Evolutionary conservation across 2,113 vertebrate genomes (phyloP), one percentile per base, ranked within the genome.

Genomic region (Apeltes quadracus): DNA sequence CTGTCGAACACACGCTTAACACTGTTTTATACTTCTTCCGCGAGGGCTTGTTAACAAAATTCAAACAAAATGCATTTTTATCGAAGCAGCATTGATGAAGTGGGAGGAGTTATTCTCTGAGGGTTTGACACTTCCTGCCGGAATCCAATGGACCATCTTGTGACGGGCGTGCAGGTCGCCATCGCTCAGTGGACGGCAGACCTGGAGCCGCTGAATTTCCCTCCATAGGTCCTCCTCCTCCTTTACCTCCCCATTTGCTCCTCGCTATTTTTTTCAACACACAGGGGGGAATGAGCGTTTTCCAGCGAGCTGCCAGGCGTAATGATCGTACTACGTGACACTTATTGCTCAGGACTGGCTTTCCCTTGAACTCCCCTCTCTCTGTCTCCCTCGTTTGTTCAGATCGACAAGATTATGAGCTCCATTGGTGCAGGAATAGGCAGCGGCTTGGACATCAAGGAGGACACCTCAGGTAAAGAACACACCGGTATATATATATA

Each of bases 401-500:
- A 98, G 97, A 98, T 98, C 78, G 97, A 98, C 94, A 98, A 98
- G 93, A 98, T 98, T 80, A 98, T 98, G 96, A 98, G 92, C 91
- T 98, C 96, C 34, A 96, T 98, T 81, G 97, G 96, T 75, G 97
- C 94, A 66, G 97, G 97, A 86, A 98, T 98, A 81, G 92, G 93
- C 72, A 96, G 93, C 32, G 96, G 94, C 73, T 84, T 97, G 87
- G 91, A 95, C 58, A 95, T 95, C 80, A 94, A 93, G 29, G 91
- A 94, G 68, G 87, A 93, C 2, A 5, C n/a, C 62, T 79, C 91
- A 95, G 95, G 96, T 98, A 94, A 94, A 89, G 39, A 34, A 46
- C 58, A 48, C 36, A 63, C 14, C 18, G 13, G 23, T 48, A n/a
- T 58, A 43, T 29, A 29, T 29, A 34, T 34, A 7, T 34, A 7